These are phyloP conservation scores for Orientallactaga sibirica DNA, from an alignment of 2,797 vertebrate genomes.

Conservation along the genomic window DNA sequence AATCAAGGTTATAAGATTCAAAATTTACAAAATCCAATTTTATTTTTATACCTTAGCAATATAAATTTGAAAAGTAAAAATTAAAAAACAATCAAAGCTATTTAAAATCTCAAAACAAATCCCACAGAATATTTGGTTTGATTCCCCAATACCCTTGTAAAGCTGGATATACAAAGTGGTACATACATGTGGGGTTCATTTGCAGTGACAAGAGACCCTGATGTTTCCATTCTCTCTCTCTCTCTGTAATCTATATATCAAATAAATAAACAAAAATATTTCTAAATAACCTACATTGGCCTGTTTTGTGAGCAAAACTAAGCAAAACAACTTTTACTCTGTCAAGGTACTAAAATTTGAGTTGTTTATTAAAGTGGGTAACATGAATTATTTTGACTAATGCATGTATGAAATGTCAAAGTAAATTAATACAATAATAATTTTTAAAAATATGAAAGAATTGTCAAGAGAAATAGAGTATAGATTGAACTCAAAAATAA, in stretches of 20 bases:
- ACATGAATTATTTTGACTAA: neutral
- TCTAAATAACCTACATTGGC: neutral
- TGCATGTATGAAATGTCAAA: neutral
- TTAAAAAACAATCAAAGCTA: neutral
- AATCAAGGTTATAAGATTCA: neutral
- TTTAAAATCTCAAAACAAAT: neutral
- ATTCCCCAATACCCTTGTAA: too few species aligned
- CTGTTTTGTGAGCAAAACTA: neutral
- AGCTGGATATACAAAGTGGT: too few species aligned
- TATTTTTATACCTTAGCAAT: neutral
- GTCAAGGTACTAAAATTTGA: neutral
- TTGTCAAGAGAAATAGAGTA: neutral
- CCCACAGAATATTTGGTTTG: neutral
- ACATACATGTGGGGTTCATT: too few species aligned
- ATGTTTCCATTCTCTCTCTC: too few species aligned
- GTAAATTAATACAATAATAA: neutral
- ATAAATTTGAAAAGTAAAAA: neutral
- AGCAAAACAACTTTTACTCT: neutral
- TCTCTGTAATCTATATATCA: too few species aligned
- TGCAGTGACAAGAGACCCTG: too few species aligned
- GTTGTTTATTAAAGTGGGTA: neutral
- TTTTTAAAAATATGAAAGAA: neutral
- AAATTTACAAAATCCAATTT: neutral
- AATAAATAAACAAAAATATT: too few species aligned
- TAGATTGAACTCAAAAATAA: neutral